phyloP scores from a whole-genome alignment of 2,113 vertebrate genomes.

The Theropithecus gelada region DNA sequence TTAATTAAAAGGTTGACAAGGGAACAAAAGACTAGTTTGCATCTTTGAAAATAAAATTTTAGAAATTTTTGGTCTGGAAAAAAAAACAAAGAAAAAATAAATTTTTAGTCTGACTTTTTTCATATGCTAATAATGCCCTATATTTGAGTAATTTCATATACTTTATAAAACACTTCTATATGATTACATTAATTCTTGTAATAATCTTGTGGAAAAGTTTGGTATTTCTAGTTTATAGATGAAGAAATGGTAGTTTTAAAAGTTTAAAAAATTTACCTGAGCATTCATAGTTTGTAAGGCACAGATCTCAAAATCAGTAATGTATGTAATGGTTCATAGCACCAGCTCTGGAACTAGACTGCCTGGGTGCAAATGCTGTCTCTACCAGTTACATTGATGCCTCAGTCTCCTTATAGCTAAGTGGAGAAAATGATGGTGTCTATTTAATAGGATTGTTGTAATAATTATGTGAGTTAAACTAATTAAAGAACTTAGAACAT shows the following conservation, averaged over 20 bases:
- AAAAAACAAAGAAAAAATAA: neutral
- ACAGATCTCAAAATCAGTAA: neutral
- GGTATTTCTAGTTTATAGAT: neutral
- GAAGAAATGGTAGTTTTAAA: neutral
- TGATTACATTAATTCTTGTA: constrained; percentile 10
- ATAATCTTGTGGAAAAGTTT: neutral
- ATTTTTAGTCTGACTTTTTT: constrained; percentile 19
- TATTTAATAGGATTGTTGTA: neutral
- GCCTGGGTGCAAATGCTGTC: neutral
- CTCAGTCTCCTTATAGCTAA: neutral
- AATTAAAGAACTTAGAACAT: constrained; percentile 25
- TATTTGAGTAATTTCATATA: constrained; percentile 17
- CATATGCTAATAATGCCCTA: neutral
- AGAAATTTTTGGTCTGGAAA: neutral
- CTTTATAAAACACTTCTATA: neutral
- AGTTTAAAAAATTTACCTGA: neutral
- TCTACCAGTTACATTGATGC: neutral
- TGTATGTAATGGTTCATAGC: neutral
- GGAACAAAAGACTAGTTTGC: constrained; percentile 9
- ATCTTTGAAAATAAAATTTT: constrained; percentile 25
- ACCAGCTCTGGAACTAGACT: neutral
- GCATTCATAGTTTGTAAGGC: constrained; percentile 1
- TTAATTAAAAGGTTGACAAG: neutral
- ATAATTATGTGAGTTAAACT: neutral
- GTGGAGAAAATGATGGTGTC: neutral